Conservation (phyloP, 1,140 invertebrate genomes). For the Pogonus chalceus region DNA sequence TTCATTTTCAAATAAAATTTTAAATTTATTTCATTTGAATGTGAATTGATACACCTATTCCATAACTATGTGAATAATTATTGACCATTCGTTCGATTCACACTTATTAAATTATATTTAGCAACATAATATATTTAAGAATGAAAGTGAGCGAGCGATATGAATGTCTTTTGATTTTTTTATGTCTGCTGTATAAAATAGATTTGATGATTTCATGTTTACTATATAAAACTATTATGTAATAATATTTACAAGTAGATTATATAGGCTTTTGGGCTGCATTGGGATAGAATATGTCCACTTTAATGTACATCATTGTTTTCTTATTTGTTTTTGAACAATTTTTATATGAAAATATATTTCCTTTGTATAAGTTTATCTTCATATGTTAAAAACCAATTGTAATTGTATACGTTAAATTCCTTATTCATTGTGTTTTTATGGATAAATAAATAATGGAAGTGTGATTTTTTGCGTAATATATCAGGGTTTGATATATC, state of each 20-base stretch:
- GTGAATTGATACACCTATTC: background rate
- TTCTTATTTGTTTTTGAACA: background rate
- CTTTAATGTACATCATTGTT: slow-evolving; percentile 1
- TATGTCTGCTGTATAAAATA: background rate
- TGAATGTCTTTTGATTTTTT: background rate
- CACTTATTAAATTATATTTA: background rate
- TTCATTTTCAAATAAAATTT: slow-evolving; percentile 1
- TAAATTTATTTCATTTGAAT: slow-evolving; percentile 3
- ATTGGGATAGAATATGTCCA: background rate
- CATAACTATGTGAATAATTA: background rate
- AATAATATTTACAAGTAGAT: background rate
- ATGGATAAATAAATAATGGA: slow-evolving; percentile 6
- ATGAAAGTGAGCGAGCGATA: background rate
- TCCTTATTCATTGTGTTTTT: slow-evolving; percentile 4
- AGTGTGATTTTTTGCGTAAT: slow-evolving; percentile 1
- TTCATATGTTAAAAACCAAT: background rate
- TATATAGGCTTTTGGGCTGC: slow-evolving; percentile 4
- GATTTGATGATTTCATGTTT: background rate
- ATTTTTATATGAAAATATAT: slow-evolving; percentile 6
- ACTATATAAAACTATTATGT: background rate
- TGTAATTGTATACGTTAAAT: background rate
- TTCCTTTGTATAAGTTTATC: slow-evolving; percentile 6
- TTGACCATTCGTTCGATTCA: background rate
- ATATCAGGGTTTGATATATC: too few species aligned
- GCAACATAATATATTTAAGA: background rate